Evolutionary conservation across 2,888 invertebrate genomes (phyloP).

Genomic region (Lasius fuliginosus): DNA sequence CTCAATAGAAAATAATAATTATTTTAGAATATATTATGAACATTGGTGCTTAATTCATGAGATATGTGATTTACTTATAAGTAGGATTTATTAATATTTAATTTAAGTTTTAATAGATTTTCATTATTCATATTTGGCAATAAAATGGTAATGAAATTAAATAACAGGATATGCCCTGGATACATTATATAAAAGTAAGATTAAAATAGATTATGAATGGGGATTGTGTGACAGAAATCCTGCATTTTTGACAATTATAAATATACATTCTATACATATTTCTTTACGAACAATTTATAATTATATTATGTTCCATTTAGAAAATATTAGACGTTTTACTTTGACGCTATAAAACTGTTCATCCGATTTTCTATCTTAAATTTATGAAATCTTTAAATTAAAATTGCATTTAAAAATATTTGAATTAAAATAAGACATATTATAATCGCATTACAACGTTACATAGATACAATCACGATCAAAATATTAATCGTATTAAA

Average conservation of each 20-base stretch:
- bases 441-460: not conserved
- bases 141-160: not conserved
- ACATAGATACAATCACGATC: not conserved
- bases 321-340: not conserved
- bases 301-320: not conserved
- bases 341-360: not conserved
- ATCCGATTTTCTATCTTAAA: not conserved
- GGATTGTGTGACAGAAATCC: not conserved
- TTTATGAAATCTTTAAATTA: not conserved
- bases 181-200: not conserved
- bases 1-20: not conserved
- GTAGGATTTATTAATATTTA: not conserved
- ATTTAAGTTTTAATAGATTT: constrained; percentile 8
- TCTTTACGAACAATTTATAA: not conserved
- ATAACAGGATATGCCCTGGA: not conserved
- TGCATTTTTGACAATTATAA: not conserved
- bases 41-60: not conserved
- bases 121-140: not conserved
- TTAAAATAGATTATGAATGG: not conserved
- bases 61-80: constrained; percentile 4
- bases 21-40: not conserved
- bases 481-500: too few relatives aligned
- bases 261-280: not conserved
- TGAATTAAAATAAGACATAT: not conserved
- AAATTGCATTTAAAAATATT: not conserved